These are phyloP conservation scores for Uromys caudimaculatus DNA, from an alignment of 2,797 vertebrate species.

Conservation along the genomic window DNA sequence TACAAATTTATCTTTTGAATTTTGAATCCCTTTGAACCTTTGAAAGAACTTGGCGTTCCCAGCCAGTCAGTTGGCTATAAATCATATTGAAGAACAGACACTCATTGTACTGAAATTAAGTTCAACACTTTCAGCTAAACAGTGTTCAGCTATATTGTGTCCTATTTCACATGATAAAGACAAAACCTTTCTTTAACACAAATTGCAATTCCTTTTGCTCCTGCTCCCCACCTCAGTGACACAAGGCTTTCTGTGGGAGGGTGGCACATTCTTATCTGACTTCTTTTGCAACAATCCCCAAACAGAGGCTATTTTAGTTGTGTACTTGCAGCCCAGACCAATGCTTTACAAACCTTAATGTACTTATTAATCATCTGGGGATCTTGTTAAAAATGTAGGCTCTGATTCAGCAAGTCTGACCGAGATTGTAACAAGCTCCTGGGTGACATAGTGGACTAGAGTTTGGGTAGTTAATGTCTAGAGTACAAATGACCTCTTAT, in stretches of 20 bases:
- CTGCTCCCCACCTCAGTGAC: not conserved
- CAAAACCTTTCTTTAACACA: not conserved
- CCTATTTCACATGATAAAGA: slow-evolving; percentile 46
- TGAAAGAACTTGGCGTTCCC: slow-evolving; percentile 21
- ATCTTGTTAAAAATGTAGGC: slow-evolving; percentile 64
- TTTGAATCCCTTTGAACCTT: slow-evolving; percentile 41
- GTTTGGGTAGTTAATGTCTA: not conserved
- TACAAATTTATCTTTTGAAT: slow-evolving; percentile 53
- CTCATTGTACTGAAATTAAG: slow-evolving; percentile 12
- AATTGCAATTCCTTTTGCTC: not conserved
- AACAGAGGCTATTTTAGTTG: slow-evolving; percentile 25
- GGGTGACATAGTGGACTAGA: not conserved
- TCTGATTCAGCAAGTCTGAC: slow-evolving; percentile 61
- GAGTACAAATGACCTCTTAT: slow-evolving; percentile 24
- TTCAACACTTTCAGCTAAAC: slow-evolving; percentile 15
- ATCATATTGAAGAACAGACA: not conserved
- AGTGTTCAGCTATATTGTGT: not conserved
- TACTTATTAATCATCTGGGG: slow-evolving; percentile 46
- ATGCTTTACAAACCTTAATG: slow-evolving; percentile 40
- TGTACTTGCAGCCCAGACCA: not conserved
- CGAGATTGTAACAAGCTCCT: slow-evolving; percentile 61
- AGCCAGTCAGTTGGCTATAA: not conserved
- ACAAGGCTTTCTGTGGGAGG: not conserved
- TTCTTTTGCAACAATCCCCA: not conserved
- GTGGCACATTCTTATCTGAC: not conserved